Base-by-base conservation (phyloP, 2,113 vertebrate genomes). In the Azemiops feae region DNA sequence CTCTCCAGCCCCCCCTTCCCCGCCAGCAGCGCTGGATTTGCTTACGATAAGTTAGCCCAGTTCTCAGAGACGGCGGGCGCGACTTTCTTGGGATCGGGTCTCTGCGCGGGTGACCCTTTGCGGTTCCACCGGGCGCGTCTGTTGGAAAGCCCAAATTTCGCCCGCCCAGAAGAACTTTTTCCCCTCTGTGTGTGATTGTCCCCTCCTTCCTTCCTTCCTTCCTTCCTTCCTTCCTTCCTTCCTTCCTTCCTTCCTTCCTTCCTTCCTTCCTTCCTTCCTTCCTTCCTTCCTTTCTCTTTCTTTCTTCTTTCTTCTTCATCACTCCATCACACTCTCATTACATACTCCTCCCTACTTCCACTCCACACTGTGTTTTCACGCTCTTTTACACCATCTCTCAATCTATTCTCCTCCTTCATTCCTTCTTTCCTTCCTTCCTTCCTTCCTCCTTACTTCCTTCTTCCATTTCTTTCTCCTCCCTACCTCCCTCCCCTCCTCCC, bases 321-420 rank as follows among this genome's bases (percentile, higher is more conserved):
- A n/a, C n/a, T n/a, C n/a, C n/a, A n/a, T n/a, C n/a, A n/a, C n/a
- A n/a, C n/a, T n/a, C n/a, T n/a, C n/a, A n/a, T n/a, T n/a, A n/a
- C n/a, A n/a, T n/a, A n/a, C 22, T 3, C n/a, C 3, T n/a, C 3
- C 3, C 3, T 53, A 1, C 43, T 3, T 45, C 4, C 43, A 3
- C 4, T 3, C 60, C 23, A 3, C 43, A 3, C 3, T 27, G 5
- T 25, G 22, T 9, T 6, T 34, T 12, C 69, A 22, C 69, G 12
- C 27, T n/a, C 69, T 11, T 27, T 3, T 30, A 69, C 57, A 3
- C 57, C 57, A 60, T 18, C 23, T 27, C 23, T 8, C 22, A 30
- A 27, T n/a, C 30, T 69, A n/a, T n/a, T n/a, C n/a, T n/a, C 16
- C 14, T 39, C 27, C 4, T 39, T 16, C 30, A n/a, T 43, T 43